These are phyloP conservation scores for Leptinotarsa peninsularis DNA, from an alignment of 2,888 invertebrate species.

Conservation along the genomic window DNA sequence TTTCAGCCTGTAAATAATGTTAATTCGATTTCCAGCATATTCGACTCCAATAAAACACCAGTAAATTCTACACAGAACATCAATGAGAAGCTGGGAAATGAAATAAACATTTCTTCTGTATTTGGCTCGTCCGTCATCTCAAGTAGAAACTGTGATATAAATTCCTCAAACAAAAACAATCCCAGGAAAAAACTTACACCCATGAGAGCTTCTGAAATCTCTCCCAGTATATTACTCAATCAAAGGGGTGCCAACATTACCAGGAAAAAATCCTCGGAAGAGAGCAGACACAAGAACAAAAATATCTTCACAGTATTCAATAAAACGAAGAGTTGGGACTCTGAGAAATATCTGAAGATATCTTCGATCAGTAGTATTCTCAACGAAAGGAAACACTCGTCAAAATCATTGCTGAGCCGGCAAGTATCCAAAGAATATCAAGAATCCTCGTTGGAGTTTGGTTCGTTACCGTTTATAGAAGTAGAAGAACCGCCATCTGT, in stretches of 20 bases:
- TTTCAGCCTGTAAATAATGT: background rate
- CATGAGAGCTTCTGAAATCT: slow-evolving; percentile 44
- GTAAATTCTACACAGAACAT: slow-evolving; percentile 36
- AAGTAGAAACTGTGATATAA: slow-evolving; percentile 31
- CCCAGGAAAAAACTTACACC: slow-evolving; percentile 49
- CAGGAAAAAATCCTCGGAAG: slow-evolving; percentile 28
- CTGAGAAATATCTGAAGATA: slow-evolving; percentile 50
- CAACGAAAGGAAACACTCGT: slow-evolving; percentile 39
- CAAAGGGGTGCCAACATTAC: slow-evolving; percentile 32
- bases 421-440: slow-evolving; percentile 41
- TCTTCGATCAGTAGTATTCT: slow-evolving; percentile 42
- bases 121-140: background rate
- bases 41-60: slow-evolving; percentile 31
- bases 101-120: background rate
- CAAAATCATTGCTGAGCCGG: slow-evolving; percentile 38
- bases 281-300: slow-evolving; percentile 23
- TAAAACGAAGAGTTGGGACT: slow-evolving; percentile 45
- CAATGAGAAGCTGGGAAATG: slow-evolving; percentile 23
- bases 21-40: slow-evolving; percentile 31
- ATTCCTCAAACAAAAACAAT: slow-evolving; percentile 20
- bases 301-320: slow-evolving; percentile 40
- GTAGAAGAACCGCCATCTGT: slow-evolving; percentile 27
- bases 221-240: slow-evolving; percentile 42
- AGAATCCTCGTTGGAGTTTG: slow-evolving; percentile 51
- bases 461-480: slow-evolving; percentile 57